These are phyloP conservation scores for Gadus macrocephalus DNA, from an alignment of 2,113 vertebrate species.

Conservation along the genomic window DNA sequence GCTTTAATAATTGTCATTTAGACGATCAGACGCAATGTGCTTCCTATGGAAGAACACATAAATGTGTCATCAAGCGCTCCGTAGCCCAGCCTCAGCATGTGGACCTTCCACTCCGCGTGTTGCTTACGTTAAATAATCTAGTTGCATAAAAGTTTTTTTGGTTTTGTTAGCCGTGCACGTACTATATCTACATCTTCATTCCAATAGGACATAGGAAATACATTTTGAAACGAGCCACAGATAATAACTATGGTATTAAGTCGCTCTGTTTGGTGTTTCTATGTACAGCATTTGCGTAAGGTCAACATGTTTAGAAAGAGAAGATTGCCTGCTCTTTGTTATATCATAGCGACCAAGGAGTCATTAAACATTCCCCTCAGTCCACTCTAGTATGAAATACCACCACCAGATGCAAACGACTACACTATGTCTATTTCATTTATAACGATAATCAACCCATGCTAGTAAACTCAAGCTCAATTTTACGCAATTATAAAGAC, in stretches of 20 bases:
- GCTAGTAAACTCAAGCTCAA: constrained; percentile 17
- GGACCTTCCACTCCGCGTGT: neutral
- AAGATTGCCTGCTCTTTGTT: constrained; percentile 25
- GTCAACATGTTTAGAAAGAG: neutral
- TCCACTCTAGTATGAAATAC: constrained; percentile 37
- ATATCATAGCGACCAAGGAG: constrained; percentile 30
- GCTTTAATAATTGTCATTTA: constrained; percentile 19
- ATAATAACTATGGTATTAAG: too few species aligned
- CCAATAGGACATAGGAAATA: too few species aligned
- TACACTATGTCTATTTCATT: constrained; percentile 12
- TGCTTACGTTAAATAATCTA: neutral
- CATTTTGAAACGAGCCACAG: too few species aligned
- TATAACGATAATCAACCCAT: constrained; percentile 19
- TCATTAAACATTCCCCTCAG: constrained; percentile 12
- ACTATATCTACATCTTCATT: too few species aligned
- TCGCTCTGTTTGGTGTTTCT: constrained; percentile 11
- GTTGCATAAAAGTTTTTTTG: neutral
- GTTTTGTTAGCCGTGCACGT: neutral
- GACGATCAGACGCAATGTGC: constrained; percentile 23
- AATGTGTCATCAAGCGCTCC: constrained; percentile 20
- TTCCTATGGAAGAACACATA: constrained; percentile 11
- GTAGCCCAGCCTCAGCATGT: neutral
- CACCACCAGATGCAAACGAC: constrained; percentile 56
- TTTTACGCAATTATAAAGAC: constrained; percentile 1
- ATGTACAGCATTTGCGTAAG: neutral